Conservation (phyloP, 2,797 vertebrate genomes). For the Avahi laniger region DNA sequence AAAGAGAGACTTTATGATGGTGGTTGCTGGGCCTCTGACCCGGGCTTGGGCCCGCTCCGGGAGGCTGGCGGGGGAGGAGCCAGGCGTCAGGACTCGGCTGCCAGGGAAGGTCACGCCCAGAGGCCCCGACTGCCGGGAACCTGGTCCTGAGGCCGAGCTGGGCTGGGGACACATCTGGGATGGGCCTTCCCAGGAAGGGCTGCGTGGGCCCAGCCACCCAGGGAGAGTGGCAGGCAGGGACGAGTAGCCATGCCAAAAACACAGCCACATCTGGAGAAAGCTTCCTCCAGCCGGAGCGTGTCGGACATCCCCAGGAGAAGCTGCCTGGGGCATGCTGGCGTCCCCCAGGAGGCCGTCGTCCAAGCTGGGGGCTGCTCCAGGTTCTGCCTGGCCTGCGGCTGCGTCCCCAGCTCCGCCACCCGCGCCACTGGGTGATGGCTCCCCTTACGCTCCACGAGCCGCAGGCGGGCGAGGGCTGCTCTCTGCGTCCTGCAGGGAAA, state of each 20-base stretch:
- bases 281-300: neutral
- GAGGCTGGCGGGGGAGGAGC: neutral
- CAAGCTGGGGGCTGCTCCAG: rapidly evolving
- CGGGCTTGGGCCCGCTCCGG: neutral
- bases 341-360: rapidly evolving
- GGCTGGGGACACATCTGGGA: rapidly evolving
- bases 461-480: neutral
- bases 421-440: rapidly evolving
- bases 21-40: neutral
- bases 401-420: rapidly evolving
- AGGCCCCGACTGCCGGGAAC: rapidly evolving
- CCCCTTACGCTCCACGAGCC: rapidly evolving
- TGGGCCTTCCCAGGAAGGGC: rapidly evolving
- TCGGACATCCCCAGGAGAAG: rapidly evolving
- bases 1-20: neutral
- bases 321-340: rapidly evolving
- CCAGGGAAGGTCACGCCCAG: rapidly evolving
- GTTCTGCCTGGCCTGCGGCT: neutral
- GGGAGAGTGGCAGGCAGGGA: rapidly evolving
- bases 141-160: neutral
- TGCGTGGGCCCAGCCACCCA: rapidly evolving
- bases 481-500: neutral
- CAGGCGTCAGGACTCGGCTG: rapidly evolving
- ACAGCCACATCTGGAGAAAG: neutral
- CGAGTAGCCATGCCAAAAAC: neutral